These are phyloP conservation scores for Planococcus citri DNA, from an alignment of 1,140 invertebrate species.

Conservation along the genomic window DNA sequence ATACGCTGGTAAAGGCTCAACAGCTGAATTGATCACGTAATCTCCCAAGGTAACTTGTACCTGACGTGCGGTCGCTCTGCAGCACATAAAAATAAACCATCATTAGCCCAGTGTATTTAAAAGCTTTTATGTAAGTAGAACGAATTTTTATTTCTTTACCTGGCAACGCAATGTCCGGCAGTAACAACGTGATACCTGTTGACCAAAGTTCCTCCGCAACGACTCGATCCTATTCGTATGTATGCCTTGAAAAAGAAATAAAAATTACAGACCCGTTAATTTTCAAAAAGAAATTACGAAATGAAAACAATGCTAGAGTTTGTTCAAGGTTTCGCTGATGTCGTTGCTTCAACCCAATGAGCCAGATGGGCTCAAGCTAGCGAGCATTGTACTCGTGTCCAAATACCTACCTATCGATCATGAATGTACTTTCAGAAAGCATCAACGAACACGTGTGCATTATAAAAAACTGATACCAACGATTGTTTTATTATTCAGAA, in stretches of 20 bases:
- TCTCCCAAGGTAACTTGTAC: constrained; percentile 85
- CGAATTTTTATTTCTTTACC: constrained; percentile 37
- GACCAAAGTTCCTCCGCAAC: constrained; percentile 88
- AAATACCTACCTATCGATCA: too few relatives aligned
- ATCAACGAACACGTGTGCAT: too few relatives aligned
- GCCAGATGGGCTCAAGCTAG: too few relatives aligned
- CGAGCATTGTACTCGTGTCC: too few relatives aligned
- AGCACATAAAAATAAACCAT: constrained; percentile 24
- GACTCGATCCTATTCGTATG: constrained; percentile 74
- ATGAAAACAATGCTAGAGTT: neutral
- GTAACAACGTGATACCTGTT: constrained; percentile 86
- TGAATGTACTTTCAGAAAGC: too few relatives aligned
- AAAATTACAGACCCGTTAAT: constrained; percentile 17
- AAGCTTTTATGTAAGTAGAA: neutral
- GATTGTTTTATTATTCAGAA: too few relatives aligned
- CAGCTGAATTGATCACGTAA: constrained; percentile 84
- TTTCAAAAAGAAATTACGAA: constrained; percentile 4
- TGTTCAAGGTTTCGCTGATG: neutral
- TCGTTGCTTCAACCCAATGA: too few relatives aligned
- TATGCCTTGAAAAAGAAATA: constrained; percentile 53
- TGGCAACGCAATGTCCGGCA: constrained; percentile 89
- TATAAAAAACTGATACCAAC: too few relatives aligned
- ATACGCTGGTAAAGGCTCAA: constrained; percentile 76
- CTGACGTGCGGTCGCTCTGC: constrained; percentile 70
- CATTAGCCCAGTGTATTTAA: neutral